Conservation (phyloP, 2,113 vertebrate genomes). For the Galemys pyrenaicus region DNA sequence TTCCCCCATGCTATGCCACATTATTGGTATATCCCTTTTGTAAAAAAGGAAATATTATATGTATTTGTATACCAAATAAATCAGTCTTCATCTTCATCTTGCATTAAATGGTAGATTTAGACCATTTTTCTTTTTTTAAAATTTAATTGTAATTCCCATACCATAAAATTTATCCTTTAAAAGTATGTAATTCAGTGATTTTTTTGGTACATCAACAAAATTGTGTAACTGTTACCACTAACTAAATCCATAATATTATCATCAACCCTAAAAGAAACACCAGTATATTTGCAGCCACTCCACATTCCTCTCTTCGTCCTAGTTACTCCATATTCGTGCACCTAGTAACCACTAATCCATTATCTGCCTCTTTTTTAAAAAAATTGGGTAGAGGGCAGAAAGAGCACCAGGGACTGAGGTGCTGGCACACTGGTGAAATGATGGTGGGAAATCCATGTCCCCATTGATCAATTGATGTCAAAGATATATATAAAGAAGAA, state of each 20-base stretch:
- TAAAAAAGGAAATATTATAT: background rate
- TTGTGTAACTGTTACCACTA: background rate
- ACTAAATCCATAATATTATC: background rate
- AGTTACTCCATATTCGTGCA: too few relatives aligned
- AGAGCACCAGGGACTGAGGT: too few relatives aligned
- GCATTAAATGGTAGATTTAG: background rate
- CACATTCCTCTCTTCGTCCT: background rate
- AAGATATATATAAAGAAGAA: too few relatives aligned
- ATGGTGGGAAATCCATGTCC: too few relatives aligned
- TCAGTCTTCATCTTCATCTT: background rate
- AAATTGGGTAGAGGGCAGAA: too few relatives aligned
- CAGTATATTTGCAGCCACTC: background rate
- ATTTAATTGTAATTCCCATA: background rate
- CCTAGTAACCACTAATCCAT: background rate
- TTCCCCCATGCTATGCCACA: background rate
- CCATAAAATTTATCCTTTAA: background rate
- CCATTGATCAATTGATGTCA: too few relatives aligned
- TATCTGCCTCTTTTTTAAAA: background rate
- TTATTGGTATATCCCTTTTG: background rate
- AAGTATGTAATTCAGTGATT: background rate
- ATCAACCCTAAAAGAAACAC: background rate
- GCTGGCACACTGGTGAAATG: too few relatives aligned
- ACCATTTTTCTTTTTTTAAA: background rate
- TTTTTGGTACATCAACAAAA: background rate
- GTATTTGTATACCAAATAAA: background rate